phyloP scores from a whole-genome alignment of 1,140 invertebrate genomes.

The Contarinia nasturtii region DNA sequence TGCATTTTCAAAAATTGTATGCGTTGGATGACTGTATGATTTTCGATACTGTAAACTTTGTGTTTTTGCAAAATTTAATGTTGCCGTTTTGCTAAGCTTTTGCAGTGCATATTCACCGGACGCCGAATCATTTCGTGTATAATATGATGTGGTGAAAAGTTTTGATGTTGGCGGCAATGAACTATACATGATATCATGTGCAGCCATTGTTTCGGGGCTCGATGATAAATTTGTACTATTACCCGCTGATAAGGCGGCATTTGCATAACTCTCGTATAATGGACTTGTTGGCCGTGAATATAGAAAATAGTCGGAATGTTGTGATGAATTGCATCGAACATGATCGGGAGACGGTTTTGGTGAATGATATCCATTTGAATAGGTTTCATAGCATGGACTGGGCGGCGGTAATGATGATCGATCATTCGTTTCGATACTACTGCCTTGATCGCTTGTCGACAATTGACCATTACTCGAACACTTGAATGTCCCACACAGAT shows the following conservation, averaged over 20 bases:
- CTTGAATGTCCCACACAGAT: no score
- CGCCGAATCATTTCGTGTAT: background rate
- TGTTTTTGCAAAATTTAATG: background rate
- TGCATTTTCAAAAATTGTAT: background rate
- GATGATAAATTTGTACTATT: background rate
- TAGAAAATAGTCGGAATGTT: background rate
- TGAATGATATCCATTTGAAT: background rate
- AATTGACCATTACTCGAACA: no score
- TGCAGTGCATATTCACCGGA: constrained; percentile 1
- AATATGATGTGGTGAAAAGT: background rate
- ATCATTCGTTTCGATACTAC: no score
- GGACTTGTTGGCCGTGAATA: constrained; percentile 2
- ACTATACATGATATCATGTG: background rate
- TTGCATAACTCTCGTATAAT: background rate
- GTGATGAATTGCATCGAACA: background rate
- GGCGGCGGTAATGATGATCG: background rate
- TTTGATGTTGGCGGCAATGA: background rate
- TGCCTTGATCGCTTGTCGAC: no score
- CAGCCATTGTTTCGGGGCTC: background rate
- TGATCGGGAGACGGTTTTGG: background rate
- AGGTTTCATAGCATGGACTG: background rate
- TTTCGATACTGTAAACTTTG: constrained; percentile 2
- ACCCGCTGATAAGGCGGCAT: background rate
- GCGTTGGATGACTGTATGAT: constrained; percentile 3
- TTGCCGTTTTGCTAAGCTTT: background rate